Base-by-base conservation (phyloP, 2,888 invertebrate genomes). In the Eustalomyia histrio region DNA sequence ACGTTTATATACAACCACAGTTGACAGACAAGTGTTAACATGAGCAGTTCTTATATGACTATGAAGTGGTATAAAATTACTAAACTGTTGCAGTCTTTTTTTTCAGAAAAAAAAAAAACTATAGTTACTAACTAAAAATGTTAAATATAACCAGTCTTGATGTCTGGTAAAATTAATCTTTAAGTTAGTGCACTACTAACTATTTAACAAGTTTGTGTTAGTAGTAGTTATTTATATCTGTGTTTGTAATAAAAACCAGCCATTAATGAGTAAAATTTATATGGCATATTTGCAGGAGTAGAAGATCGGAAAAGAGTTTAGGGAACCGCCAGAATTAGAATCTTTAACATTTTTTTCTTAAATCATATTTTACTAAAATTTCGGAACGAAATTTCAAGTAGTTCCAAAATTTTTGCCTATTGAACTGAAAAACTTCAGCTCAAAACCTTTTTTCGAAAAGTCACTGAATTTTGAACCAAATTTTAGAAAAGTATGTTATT, bases 1-100 rank as follows among this genome's bases (percentile, higher is more conserved):
- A 57, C 33, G 57, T 63, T 57, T 65, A 21, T 71, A n/a, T 47
- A 47, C 43, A 47, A 47, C 43, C 43, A 47, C n/a, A 47, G 43
- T 47, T 47, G n/a, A 47, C 43, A 47, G 43, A 4, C 43, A 47
- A 47, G 43, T 47, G 43, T n/a, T 47, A n/a, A 47, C n/a, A 47
- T n/a, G 43, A 47, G 43, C 29, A 39, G 39, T 12, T 12, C 39
- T 14, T 12, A 35, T 21, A 21, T 35, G 35, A 8, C 35, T 35
- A 8, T 35, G 1, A 35, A 35, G 35, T 35, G 39, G 12, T 39
- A 47, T 47, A n/a, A 6, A 47, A 10, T 47, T 47, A 14, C 14
- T 14, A 47, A 47, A 47, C 6, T n/a, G n/a, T 47, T n/a, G 12
- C n/a, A 47, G 43, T 47, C 1, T 10, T 35, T 10, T 35, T n/a